Evolutionary conservation across 1,140 invertebrate genomes (phyloP).

Genomic region (Nixonia krombeini): DNA sequence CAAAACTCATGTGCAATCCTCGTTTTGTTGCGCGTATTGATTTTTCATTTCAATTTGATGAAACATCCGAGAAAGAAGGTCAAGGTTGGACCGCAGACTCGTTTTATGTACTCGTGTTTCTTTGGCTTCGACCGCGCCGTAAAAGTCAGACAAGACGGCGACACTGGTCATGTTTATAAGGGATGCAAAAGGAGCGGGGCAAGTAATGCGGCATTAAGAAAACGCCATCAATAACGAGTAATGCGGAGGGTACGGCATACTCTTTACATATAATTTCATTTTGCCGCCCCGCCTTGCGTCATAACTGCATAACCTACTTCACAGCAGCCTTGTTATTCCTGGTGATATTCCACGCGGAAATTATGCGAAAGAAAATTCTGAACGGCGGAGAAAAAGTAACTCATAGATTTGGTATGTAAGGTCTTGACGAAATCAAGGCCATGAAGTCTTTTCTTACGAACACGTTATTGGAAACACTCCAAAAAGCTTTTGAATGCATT

Average conservation of each 20-base stretch:
- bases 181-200: background rate
- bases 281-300: background rate
- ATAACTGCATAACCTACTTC: conserved; percentile 1
- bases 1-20: too few relatives aligned
- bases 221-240: conserved; percentile 1
- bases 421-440: too few relatives aligned
- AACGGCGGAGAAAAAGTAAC: too few relatives aligned
- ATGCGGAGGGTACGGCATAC: background rate
- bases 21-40: too few relatives aligned
- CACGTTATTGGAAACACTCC: too few relatives aligned
- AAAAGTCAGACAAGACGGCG: background rate
- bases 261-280: conserved; percentile 2
- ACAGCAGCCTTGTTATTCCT: background rate
- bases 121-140: background rate
- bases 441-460: too few relatives aligned
- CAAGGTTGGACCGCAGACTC: too few relatives aligned
- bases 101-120: too few relatives aligned
- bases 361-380: background rate
- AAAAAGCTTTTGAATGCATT: too few relatives aligned
- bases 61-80: too few relatives aligned
- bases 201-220: background rate
- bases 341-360: background rate
- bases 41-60: too few relatives aligned
- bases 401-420: too few relatives aligned
- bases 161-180: background rate